Conservation (phyloP, 1,140 invertebrate genomes). For the Drosophila arizonae region DNA sequence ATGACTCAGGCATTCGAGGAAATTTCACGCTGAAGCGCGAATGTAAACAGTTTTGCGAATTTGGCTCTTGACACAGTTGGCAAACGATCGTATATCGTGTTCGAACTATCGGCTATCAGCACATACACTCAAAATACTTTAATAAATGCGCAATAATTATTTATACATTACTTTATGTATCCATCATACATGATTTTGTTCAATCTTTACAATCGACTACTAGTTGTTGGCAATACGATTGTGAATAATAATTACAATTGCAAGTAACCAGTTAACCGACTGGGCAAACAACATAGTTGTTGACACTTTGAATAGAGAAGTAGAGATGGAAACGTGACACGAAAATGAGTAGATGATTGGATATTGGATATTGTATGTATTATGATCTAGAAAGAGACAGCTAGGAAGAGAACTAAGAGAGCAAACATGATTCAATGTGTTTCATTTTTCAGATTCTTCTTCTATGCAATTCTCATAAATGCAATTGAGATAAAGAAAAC, state of each 20-base stretch:
- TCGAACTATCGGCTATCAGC: constrained; percentile 21
- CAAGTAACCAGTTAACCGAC: constrained; percentile 46
- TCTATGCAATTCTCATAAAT: too few relatives aligned
- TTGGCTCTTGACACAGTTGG: constrained; percentile 54
- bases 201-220: constrained; percentile 54
- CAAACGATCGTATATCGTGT: constrained; percentile 11
- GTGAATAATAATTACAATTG: constrained; percentile 63
- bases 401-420: too few relatives aligned
- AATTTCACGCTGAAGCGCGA: constrained; percentile 10
- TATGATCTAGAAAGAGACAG: too few relatives aligned
- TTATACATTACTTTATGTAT: constrained; percentile 27
- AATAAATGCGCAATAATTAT: constrained; percentile 65
- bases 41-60: constrained; percentile 40
- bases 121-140: constrained; percentile 46
- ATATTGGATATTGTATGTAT: neutral
- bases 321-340: constrained; percentile 7
- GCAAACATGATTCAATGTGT: too few relatives aligned
- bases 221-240: constrained; percentile 54
- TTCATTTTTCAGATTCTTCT: too few relatives aligned
- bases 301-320: constrained; percentile 8
- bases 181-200: constrained; percentile 3
- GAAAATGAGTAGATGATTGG: neutral
- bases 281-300: constrained; percentile 33
- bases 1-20: constrained; percentile 26
- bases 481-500: too few relatives aligned